Evolutionary conservation across 2,888 invertebrate species (phyloP).

Genomic region (Platycheirus albimanus): DNA sequence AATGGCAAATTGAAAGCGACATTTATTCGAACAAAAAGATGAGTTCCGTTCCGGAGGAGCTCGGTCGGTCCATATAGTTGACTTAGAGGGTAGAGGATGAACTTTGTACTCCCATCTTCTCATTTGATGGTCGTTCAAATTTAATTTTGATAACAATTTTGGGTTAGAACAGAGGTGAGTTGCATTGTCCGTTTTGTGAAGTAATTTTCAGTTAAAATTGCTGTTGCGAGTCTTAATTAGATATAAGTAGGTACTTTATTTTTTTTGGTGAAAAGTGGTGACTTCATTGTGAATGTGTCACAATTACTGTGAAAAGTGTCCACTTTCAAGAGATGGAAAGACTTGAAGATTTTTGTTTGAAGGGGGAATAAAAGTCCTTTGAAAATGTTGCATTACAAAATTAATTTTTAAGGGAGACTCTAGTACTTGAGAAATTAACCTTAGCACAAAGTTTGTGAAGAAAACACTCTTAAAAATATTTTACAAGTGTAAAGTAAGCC

Average conservation of each 20-base stretch:
- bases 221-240: conserved; percentile 58
- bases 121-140: conserved; percentile 26
- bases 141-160: conserved; percentile 19
- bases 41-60: background rate
- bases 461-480: no score
- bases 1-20: conserved; percentile 66
- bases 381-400: no score
- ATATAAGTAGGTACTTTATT: background rate
- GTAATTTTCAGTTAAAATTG: conserved; percentile 39
- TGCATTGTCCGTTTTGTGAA: background rate
- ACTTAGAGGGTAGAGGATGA: no score
- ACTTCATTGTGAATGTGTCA: no score
- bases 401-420: no score
- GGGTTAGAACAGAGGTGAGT: background rate
- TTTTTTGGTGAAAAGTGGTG: conserved; percentile 1
- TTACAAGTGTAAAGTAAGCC: no score
- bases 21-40: conserved; percentile 36
- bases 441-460: no score
- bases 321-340: no score
- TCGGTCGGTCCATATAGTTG: background rate
- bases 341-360: no score
- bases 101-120: background rate
- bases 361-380: no score
- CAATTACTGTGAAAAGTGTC: no score
- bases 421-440: no score